Conservation (phyloP, 1,140 invertebrate species). For the Lasaia peninsularis region DNA sequence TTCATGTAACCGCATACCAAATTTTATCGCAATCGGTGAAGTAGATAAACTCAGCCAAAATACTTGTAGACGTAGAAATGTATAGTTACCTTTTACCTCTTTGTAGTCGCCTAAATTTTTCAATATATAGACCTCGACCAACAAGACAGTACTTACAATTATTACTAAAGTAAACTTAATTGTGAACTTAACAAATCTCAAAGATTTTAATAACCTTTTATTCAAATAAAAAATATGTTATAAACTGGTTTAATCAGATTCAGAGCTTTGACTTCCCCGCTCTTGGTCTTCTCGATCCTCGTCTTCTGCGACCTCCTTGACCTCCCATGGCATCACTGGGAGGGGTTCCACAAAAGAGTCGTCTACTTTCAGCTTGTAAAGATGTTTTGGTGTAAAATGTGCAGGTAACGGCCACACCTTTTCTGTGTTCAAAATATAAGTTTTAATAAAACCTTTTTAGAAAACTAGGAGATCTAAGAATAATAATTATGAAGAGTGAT, state of each 20-base stretch:
- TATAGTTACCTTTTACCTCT: too few species aligned
- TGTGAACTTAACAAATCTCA: neutral
- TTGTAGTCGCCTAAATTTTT: too few species aligned
- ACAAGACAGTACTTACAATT: too few species aligned
- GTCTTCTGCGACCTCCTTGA: constrained; percentile 48
- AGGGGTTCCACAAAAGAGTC: constrained; percentile 66
- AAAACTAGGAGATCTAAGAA: too few species aligned
- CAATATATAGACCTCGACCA: too few species aligned
- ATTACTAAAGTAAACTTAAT: neutral
- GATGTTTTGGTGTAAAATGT: constrained; percentile 53
- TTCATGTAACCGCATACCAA: too few species aligned
- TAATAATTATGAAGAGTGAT: too few species aligned
- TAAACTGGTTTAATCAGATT: neutral
- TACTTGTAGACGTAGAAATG: too few species aligned
- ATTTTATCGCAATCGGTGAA: too few species aligned
- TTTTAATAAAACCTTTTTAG: neutral
- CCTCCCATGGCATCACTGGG: constrained; percentile 68
- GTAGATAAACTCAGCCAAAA: too few species aligned
- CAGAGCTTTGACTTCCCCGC: constrained; percentile 35
- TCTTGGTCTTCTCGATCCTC: constrained; percentile 46
- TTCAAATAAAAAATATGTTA: neutral
- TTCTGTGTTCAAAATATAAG: constrained; percentile 34
- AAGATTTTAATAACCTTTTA: too few species aligned
- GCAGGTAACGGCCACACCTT: constrained; percentile 61
- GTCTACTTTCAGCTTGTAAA: constrained; percentile 66